Percentiles rank a stretch among this genome's conserved stretches.
phyloP scores from a whole-genome alignment of 2,797 vertebrate genomes.

The Eulemur rubriventer region DNA sequence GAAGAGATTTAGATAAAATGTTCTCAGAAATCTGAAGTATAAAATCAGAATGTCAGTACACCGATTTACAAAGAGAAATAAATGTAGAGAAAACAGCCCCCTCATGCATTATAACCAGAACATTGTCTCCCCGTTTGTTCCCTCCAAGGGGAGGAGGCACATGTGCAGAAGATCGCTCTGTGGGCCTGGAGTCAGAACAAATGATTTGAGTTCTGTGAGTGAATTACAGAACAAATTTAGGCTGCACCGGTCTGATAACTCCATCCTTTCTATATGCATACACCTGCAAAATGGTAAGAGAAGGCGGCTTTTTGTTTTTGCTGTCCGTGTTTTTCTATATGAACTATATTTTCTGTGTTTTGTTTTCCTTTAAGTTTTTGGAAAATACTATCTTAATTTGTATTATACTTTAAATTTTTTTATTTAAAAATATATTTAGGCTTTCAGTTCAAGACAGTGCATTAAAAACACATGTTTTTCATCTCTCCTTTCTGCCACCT shows the following conservation, averaged over 20 bases:
- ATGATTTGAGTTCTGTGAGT: background rate
- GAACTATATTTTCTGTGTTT: background rate
- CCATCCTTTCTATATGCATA: background rate
- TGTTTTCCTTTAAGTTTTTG: background rate
- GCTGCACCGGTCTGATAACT: background rate
- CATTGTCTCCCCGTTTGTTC: background rate
- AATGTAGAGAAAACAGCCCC: background rate
- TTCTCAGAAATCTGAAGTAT: background rate
- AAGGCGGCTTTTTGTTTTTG: background rate
- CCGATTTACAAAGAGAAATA: background rate
- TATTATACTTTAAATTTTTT: background rate
- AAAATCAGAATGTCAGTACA: background rate
- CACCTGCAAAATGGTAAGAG: background rate
- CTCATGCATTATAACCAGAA: background rate
- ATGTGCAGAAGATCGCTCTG: background rate
- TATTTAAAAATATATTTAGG: background rate
- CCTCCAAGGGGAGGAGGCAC: background rate
- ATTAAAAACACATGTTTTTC: background rate
- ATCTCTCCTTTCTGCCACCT: background rate
- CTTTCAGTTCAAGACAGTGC: background rate
- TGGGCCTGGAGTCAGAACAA: background rate
- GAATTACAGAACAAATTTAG: background rate
- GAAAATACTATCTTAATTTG: background rate
- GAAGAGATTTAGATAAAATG: background rate
- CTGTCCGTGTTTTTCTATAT: background rate